Evolutionary conservation across 1,140 invertebrate species (phyloP), one percentile per base, ranked within the genome.

Genomic region (Sarcophaga bullata): DNA sequence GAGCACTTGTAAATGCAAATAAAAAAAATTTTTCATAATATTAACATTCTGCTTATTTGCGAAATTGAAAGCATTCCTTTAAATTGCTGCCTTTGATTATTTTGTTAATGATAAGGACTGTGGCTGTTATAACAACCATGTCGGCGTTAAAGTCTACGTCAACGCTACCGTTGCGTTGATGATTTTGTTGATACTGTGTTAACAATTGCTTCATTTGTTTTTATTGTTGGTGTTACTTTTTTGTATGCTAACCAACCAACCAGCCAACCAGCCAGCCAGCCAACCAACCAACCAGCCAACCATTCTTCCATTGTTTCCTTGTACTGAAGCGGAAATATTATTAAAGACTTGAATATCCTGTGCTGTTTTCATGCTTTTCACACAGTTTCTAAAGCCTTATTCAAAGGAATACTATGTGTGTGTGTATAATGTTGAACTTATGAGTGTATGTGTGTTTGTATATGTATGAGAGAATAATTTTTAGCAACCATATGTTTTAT

Each of bases 281-380:
- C 8, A 68, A 19, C n/a, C n/a, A n/a, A n/a, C 25, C 25, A 37
- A 4, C 25, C 62, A 68, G 1, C 19, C 8, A 68, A 19, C n/a
- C n/a, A n/a, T n/a, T n/a, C 9, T 58, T 11, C 19, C 17, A 68
- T 68, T 19, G 19, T 68, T 68, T 17, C n/a, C 19, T 17, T 68
- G 62, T 68, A 19, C n/a, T 68, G 62, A 68, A 68, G 62, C 62
- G 62, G 62, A 68, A 68, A 68, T 68, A 68, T 68, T 68, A 17
- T 68, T 68, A 68, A 19, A 68, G n/a, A 19, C 62, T 68, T 68
- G 19, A 68, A 68, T 68, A 68, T 68, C 62, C 62, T 68, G 25
- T 37, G 62, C 9, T 68, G 17, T 68, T 68, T 68, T 68, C 17
- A 68, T n/a, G 62, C 62, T 68, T 68, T 68, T 37, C 25, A 37